Conservation (phyloP, 2,888 invertebrate species). For the Malthinus flaveolus region DNA sequence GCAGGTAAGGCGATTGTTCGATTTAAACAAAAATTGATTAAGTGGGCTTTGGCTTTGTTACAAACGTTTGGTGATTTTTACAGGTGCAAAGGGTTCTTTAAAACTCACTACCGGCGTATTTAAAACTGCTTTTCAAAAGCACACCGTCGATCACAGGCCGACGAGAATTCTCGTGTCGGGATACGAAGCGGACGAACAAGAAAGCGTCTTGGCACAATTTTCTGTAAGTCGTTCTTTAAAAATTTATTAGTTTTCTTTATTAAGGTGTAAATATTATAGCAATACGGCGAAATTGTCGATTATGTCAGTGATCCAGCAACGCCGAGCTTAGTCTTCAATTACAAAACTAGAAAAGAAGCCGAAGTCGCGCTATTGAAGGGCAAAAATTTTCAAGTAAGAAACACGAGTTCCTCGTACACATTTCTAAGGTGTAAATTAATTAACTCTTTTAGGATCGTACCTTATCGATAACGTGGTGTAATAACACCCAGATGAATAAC, state of each 20-base stretch:
- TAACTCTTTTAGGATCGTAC: conserved; percentile 47
- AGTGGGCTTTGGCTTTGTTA: conserved; percentile 2
- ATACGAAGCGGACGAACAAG: conserved; percentile 81
- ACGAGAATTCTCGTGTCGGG: conserved; percentile 85
- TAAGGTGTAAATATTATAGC: conserved; percentile 56
- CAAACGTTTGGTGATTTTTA: conserved; percentile 21
- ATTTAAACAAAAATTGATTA: not conserved
- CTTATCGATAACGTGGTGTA: conserved; percentile 53
- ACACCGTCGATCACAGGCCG: conserved; percentile 81
- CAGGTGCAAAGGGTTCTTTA: conserved; percentile 35
- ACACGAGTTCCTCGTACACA: conserved; percentile 48
- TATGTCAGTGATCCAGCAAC: conserved; percentile 73
- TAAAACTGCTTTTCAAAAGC: conserved; percentile 55
- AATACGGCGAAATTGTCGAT: conserved; percentile 86
- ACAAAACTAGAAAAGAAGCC: conserved; percentile 75
- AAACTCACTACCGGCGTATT: conserved; percentile 47
- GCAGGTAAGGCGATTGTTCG: conserved; percentile 9
- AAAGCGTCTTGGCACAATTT: conserved; percentile 80
- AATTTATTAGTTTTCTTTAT: not conserved
- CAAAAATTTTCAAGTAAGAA: conserved; percentile 70
- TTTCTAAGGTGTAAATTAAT: too few species aligned
- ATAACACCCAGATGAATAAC: conserved; percentile 41
- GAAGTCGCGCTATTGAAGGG: conserved; percentile 78
- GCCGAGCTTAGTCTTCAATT: conserved; percentile 77
- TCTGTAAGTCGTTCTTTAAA: conserved; percentile 63